A percentile compares a stretch with the other conserved stretches of the same genome.
phyloP scores from a whole-genome alignment of 1,140 invertebrate species.

The Trissolcus basalis region DNA sequence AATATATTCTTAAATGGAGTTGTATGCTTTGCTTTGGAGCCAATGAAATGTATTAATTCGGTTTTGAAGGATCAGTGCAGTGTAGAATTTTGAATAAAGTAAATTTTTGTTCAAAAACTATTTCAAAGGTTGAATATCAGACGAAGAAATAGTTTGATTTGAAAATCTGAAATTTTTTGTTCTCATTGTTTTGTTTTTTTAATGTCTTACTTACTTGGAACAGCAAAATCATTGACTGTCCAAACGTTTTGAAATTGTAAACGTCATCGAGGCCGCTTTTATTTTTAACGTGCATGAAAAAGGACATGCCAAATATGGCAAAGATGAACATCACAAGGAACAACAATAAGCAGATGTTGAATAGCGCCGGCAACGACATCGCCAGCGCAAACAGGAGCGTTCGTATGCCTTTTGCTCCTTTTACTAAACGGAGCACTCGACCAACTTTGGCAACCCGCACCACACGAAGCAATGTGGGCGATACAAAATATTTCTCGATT shows the following conservation, averaged over 20 bases:
- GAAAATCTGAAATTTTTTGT: no score
- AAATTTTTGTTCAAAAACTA: no score
- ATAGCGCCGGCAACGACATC: conserved; percentile 97
- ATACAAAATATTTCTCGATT: conserved; percentile 98
- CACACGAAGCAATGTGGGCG: conserved; percentile 96
- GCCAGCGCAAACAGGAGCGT: conserved; percentile 97
- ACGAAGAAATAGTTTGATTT: no score
- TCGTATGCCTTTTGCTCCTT: conserved; percentile 97
- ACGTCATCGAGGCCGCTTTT: conserved; percentile 95
- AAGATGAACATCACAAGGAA: conserved; percentile 99
- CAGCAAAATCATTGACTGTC: conserved; percentile 97
- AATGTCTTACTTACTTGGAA: conserved; percentile 85
- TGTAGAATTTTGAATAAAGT: no score
- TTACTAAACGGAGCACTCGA: conserved; percentile 95
- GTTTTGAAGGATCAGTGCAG: no score
- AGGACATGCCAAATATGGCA: conserved; percentile 99
- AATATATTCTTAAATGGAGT: no score
- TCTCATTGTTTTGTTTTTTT: no score
- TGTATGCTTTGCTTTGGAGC: background rate
- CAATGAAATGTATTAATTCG: no score
- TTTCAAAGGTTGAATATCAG: no score
- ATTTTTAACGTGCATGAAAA: conserved; percentile 98
- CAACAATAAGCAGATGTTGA: conserved; percentile 98
- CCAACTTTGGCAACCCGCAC: conserved; percentile 98
- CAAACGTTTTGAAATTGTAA: conserved; percentile 99